Evolutionary conservation across 2,113 vertebrate genomes (phyloP), one percentile per base, ranked within the genome.

Genomic region (Peromyscus leucopus): DNA sequence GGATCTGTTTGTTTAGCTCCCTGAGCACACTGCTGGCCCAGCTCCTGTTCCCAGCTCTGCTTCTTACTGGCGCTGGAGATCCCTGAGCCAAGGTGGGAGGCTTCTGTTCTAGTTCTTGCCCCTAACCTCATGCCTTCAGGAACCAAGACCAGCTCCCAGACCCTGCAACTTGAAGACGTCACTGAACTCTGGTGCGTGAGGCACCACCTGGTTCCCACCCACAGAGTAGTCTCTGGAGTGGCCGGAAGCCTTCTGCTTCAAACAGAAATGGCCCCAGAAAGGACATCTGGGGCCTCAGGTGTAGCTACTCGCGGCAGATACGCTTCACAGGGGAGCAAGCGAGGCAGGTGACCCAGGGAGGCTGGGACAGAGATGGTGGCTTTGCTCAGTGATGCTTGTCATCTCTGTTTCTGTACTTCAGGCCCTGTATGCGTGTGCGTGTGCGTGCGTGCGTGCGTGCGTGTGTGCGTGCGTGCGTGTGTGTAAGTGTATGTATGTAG

Each of bases 241-340:
- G 24, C 13, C 1, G 46, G 42, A 26, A 28, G 26, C 42, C 63
- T 98, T 99, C 96, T 99, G 98, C 80, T 99, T 99, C 83, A 84
- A 31, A 42, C 0, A 89, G 33, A 94, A 98, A 1, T 98, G 99
- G 59, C 99, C 99, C 0, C 98, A 98, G 12, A 69, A 98, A 94
- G 83, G 99, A 99, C 96, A 99, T 98, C 96, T 99, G 99, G 99
- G 99, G 99, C 1, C 99, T 99, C 39, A 42, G 91, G 12, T 99
- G 97, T 83, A 98, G 99, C 76, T 99, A 99, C 96, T 99, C 99
- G 6, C 98, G 99, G 93, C 99, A 99, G 98, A 98, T 98, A 95
- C 98, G 99, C 98, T 99, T 99, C 3, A 99, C 99, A 51, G 99
- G 97, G 16, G 89, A 98, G 87, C 99, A 0, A 98, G 98, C 74